A percentile compares a stretch with the other conserved stretches of the same genome.
These are phyloP conservation scores for Pogonocichla stellata DNA, from an alignment of 2,113 vertebrate species.

Conservation along the genomic window DNA sequence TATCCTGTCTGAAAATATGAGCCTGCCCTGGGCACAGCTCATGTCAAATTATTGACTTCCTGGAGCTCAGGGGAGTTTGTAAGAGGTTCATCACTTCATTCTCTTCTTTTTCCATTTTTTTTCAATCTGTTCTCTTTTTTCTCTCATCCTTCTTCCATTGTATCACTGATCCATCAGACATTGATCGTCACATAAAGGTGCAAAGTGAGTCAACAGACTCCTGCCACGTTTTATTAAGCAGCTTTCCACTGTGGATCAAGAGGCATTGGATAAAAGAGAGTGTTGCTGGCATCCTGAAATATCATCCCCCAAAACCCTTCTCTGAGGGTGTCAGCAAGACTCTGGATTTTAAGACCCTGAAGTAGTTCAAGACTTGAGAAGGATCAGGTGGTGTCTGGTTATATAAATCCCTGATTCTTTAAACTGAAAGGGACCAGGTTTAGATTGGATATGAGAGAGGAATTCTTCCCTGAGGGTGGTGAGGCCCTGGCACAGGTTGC, in stretches of 20 bases:
- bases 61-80: neutral
- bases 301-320: neutral
- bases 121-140: neutral
- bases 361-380: neutral
- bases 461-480: neutral
- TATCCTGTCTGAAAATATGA: neutral
- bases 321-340: neutral
- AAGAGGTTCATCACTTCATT: neutral
- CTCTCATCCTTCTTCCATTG: neutral
- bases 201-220: neutral
- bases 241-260: neutral
- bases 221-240: neutral
- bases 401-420: neutral
- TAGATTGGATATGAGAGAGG: neutral
- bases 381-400: neutral
- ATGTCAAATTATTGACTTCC: neutral
- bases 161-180: neutral
- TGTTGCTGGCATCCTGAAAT: neutral
- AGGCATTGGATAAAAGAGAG: neutral
- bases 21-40: neutral
- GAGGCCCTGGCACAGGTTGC: neutral
- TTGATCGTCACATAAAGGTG: neutral
- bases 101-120: neutral
- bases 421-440: neutral
- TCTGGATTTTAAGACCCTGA: accelerated